These are phyloP conservation scores for Chamaea fasciata DNA, from an alignment of 2,113 vertebrate genomes.

Conservation along the genomic window DNA sequence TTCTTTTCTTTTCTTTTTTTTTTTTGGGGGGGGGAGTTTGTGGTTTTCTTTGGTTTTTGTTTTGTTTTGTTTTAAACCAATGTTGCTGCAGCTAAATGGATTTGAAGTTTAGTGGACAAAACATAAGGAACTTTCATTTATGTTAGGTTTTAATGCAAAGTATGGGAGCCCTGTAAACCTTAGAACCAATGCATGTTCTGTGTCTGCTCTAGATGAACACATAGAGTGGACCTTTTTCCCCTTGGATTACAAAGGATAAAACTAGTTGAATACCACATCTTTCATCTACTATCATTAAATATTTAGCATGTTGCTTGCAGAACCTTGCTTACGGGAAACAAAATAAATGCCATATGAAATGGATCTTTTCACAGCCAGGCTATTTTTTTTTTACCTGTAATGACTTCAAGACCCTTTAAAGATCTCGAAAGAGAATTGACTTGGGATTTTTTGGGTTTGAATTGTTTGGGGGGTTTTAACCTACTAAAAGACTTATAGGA, in stretches of 20 bases:
- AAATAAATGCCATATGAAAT: neutral
- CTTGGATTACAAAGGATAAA: neutral
- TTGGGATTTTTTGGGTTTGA: neutral
- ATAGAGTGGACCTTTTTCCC: neutral
- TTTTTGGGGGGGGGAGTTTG: too few relatives aligned
- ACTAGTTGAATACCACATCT: neutral
- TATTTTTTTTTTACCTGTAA: neutral
- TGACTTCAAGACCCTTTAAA: neutral
- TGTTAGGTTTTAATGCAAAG: neutral
- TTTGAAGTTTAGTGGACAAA: neutral
- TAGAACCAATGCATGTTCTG: neutral
- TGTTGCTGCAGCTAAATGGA: neutral
- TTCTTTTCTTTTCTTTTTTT: too few relatives aligned
- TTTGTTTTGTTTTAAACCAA: neutral
- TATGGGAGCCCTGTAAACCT: neutral
- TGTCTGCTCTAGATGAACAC: neutral
- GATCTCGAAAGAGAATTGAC: neutral
- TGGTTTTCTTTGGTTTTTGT: too few relatives aligned
- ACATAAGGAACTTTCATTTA: neutral
- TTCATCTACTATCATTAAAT: neutral
- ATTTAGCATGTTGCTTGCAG: neutral
- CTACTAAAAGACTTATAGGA: neutral
- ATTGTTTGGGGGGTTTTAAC: neutral
- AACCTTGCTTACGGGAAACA: neutral
- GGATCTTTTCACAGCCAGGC: neutral